Conservation (phyloP, 2,797 vertebrate genomes). For the Pangasius djambal region DNA sequence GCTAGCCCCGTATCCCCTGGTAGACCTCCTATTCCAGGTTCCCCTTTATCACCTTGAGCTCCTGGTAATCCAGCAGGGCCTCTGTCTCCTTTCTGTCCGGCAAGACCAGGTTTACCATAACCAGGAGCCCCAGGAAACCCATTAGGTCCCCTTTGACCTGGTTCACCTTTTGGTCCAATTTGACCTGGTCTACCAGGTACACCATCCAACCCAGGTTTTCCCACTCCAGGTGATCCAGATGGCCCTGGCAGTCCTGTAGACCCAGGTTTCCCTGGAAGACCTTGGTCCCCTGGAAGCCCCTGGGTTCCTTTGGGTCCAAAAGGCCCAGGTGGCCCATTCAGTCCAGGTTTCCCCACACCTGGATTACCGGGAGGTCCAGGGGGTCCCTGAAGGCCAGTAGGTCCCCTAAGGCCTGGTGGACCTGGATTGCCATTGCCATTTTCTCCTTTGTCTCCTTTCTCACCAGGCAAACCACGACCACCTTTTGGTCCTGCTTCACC, state of each 20-base stretch:
- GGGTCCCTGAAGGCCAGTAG: constrained; percentile 79
- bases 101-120: constrained; percentile 91
- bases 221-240: constrained; percentile 80
- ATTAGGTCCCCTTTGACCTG: constrained; percentile 80
- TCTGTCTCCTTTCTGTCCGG: constrained; percentile 89
- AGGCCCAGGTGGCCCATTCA: constrained; percentile 83
- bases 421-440: constrained; percentile 92
- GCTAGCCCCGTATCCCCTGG: constrained; percentile 84
- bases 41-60: constrained; percentile 86
- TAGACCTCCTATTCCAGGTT: constrained; percentile 83
- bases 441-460: constrained; percentile 88
- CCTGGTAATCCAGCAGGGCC: constrained; percentile 86
- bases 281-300: constrained; percentile 81
- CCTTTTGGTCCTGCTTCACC: constrained; percentile 91
- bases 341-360: constrained; percentile 85
- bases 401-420: constrained; percentile 77
- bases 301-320: constrained; percentile 85
- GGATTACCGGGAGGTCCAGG: constrained; percentile 78
- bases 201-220: constrained; percentile 84
- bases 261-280: constrained; percentile 80
- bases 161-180: constrained; percentile 83
- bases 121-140: constrained; percentile 88
- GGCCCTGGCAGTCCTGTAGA: constrained; percentile 83
- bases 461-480: constrained; percentile 81
- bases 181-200: constrained; percentile 83